Conservation (phyloP, 2,797 vertebrate species). For the Pyrocephalus nanus region DNA sequence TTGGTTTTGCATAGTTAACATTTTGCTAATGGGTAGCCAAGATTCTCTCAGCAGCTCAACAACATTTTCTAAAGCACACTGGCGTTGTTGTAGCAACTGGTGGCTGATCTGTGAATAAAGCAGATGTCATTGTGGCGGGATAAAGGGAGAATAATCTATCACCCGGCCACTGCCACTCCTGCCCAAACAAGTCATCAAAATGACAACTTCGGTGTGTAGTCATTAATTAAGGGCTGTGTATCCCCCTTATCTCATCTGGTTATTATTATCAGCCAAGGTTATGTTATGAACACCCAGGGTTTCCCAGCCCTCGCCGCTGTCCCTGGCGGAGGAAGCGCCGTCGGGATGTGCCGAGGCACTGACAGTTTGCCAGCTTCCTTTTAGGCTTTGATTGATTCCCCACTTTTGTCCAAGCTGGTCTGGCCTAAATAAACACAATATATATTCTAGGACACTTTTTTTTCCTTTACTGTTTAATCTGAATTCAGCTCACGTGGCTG, state of each 20-base stretch:
- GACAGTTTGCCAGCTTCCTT: conserved; percentile 57
- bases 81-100: conserved; percentile 88
- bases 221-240: conserved; percentile 66
- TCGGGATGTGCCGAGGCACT: conserved; percentile 8
- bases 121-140: conserved; percentile 85
- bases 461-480: conserved; percentile 24
- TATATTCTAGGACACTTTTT: conserved; percentile 39
- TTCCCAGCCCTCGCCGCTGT: not conserved
- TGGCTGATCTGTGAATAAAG: conserved; percentile 86
- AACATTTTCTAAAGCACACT: conserved; percentile 86
- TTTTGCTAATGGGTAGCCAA: conserved; percentile 81
- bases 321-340: not conserved
- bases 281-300: not conserved
- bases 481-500: conserved; percentile 41
- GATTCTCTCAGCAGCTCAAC: conserved; percentile 82
- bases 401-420: not conserved
- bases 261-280: conserved; percentile 45
- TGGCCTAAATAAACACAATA: conserved; percentile 55
- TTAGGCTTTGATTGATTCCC: conserved; percentile 55
- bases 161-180: conserved; percentile 75
- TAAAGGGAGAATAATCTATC: conserved; percentile 81
- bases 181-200: conserved; percentile 88
- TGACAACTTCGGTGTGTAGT: conserved; percentile 75
- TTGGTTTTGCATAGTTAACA: conserved; percentile 88
- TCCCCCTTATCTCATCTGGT: conserved; percentile 58